Evolutionary conservation across 2,113 vertebrate genomes (phyloP).

Genomic region (Apodemus speciosus): DNA sequence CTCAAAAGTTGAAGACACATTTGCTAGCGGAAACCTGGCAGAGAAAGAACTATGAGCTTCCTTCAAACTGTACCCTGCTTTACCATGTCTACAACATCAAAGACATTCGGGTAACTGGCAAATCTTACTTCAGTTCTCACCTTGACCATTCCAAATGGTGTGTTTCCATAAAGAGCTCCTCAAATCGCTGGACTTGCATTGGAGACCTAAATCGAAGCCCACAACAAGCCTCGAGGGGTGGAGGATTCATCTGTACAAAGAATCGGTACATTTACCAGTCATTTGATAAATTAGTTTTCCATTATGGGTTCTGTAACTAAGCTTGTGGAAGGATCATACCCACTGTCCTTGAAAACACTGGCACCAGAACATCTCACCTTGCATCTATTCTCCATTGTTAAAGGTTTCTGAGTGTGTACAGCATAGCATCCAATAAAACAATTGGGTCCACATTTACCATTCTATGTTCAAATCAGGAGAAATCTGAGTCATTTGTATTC

Average conservation of each 20-base stretch:
- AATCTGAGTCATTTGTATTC: constrained; percentile 35
- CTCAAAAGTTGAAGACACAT: constrained; percentile 89
- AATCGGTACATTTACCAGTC: constrained; percentile 88
- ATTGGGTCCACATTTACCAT: neutral
- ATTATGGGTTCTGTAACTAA: constrained; percentile 86
- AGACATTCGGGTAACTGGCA: constrained; percentile 80
- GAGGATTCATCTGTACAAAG: constrained; percentile 91
- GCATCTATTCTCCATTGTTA: neutral
- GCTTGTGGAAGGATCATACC: constrained; percentile 30
- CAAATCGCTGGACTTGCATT: constrained; percentile 90
- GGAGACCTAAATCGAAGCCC: constrained; percentile 93
- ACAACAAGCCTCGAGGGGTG: constrained; percentile 89
- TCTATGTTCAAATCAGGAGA: neutral
- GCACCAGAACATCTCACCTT: neutral
- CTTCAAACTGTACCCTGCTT: constrained; percentile 94
- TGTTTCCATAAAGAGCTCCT: constrained; percentile 81
- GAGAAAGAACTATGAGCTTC: constrained; percentile 84
- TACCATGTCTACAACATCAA: constrained; percentile 92
- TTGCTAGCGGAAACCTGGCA: constrained; percentile 94
- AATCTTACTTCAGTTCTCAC: constrained; percentile 85
- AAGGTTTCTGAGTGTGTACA: constrained; percentile 5
- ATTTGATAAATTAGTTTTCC: constrained; percentile 86
- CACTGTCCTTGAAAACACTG: neutral
- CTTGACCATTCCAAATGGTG: constrained; percentile 96
- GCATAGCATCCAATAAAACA: constrained; percentile 47